Evolutionary conservation across 2,797 vertebrate species (phyloP), one percentile per base, ranked within the genome.

Genomic region (Sarcoramphus papa): DNA sequence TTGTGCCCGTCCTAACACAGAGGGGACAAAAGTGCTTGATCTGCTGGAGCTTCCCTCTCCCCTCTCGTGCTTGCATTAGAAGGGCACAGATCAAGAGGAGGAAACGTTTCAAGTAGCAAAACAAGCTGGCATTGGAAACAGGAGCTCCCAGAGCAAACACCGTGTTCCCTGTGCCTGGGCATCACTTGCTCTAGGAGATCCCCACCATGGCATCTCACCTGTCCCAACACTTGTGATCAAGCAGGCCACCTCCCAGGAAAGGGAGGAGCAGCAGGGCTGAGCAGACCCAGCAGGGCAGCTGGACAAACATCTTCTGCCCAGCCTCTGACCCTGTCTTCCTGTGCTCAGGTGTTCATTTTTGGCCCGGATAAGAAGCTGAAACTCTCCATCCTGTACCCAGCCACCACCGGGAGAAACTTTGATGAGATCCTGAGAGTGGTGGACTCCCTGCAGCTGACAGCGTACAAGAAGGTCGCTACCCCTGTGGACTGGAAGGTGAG

Each of bases 361-460:
- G 99, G 99, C 40, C 99, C 99, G 1, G 99, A 99, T 96, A 99
- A 99, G 98, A 99, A 98, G 96, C 92, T 99, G 97, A 99, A 99
- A 97, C 98, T 99, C 80, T 99, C 99, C 33, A 98, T 99, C 97
- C 98, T 99, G 63, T 99, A 99, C 94, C 99, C 99, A 13, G 99
- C 99, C 75, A 99, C 99, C 84, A 99, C 99, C 0, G 99, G 99
- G 48, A 99, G 99, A 92, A 99, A 99, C 98, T 99, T 99, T 18
- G 98, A 99, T 48, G 99, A 99, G 98, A 97, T 99, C 85, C 98
- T 99, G 79, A 97, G 99, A 86, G 99, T 98, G 11, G 98, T 99
- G 23, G 99, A 99, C 97, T 99, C 99, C 12, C 98, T 99, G 93
- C 99, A 99, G 98, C 98, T 99, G 93, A 99, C 99, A 0, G 99